Evolutionary conservation across 2,888 invertebrate genomes (phyloP).

Genomic region (Anagyrus pseudococci): DNA sequence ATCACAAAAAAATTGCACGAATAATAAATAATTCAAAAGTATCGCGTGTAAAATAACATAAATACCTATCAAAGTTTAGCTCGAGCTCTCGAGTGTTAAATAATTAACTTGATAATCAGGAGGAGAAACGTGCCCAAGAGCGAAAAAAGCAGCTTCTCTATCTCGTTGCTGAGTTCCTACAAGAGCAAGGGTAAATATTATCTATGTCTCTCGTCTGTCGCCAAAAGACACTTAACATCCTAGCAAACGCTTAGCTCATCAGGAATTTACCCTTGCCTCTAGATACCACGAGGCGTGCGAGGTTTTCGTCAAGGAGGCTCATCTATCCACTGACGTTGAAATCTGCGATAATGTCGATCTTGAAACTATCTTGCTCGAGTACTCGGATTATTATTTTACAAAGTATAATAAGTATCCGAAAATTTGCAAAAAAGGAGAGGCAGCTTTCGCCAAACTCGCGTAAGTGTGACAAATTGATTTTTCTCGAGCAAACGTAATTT

Average conservation of each 20-base stretch:
- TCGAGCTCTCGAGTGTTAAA: slow-evolving; percentile 19
- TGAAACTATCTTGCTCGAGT: slow-evolving; percentile 87
- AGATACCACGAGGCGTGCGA: slow-evolving; percentile 71
- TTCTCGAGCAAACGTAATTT: too few species aligned
- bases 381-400: slow-evolving; percentile 83
- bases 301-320: slow-evolving; percentile 74
- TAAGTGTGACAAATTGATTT: slow-evolving; percentile 1
- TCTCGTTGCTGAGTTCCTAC: slow-evolving; percentile 73
- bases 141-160: slow-evolving; percentile 62
- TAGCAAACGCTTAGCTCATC: background rate
- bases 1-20: too few species aligned
- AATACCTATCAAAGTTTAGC: too few species aligned
- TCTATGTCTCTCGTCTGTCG: too few species aligned
- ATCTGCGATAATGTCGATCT: slow-evolving; percentile 93
- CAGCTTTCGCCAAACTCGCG: slow-evolving; percentile 25
- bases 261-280: background rate
- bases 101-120: slow-evolving; percentile 47
- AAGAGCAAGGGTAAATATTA: slow-evolving; percentile 67
- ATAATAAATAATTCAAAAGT: too few species aligned
- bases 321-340: slow-evolving; percentile 71
- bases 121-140: slow-evolving; percentile 51
- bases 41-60: too few species aligned
- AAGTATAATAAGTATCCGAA: slow-evolving; percentile 88
- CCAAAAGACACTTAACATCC: background rate
- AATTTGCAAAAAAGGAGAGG: slow-evolving; percentile 71